These are phyloP conservation scores for Pelobates fuscus DNA, from an alignment of 2,113 vertebrate genomes.

Conservation along the genomic window DNA sequence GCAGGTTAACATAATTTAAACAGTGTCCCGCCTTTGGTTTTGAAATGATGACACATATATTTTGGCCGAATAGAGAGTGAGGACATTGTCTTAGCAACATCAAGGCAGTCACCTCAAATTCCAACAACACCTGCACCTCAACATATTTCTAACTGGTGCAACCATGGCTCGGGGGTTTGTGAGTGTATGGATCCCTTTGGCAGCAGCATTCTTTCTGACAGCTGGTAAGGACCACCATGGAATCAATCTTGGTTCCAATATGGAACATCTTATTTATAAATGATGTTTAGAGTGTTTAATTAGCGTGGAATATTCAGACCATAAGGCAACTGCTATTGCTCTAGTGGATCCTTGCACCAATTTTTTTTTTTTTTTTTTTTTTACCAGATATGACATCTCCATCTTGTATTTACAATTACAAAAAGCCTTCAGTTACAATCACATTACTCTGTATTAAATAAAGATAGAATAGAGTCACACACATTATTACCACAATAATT, in stretches of 20 bases:
- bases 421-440: too few species aligned
- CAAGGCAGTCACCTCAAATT: neutral
- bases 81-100: neutral
- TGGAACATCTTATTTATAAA: too few species aligned
- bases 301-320: too few species aligned
- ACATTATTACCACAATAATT: too few species aligned
- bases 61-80: neutral
- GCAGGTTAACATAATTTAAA: neutral
- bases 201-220: neutral
- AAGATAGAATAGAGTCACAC: too few species aligned
- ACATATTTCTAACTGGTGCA: neutral
- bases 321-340: too few species aligned
- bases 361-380: too few species aligned
- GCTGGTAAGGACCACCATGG: neutral
- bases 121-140: neutral
- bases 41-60: constrained; percentile 11
- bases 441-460: too few species aligned
- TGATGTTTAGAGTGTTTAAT: too few species aligned
- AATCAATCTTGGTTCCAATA: neutral
- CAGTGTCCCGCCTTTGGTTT: neutral
- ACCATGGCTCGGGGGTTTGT: neutral
- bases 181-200: neutral
- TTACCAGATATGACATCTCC: too few species aligned
- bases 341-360: too few species aligned
- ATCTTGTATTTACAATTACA: too few species aligned